Evolutionary conservation across 2,797 vertebrate genomes (phyloP).

Genomic region (Pogoniulus pusillus): DNA sequence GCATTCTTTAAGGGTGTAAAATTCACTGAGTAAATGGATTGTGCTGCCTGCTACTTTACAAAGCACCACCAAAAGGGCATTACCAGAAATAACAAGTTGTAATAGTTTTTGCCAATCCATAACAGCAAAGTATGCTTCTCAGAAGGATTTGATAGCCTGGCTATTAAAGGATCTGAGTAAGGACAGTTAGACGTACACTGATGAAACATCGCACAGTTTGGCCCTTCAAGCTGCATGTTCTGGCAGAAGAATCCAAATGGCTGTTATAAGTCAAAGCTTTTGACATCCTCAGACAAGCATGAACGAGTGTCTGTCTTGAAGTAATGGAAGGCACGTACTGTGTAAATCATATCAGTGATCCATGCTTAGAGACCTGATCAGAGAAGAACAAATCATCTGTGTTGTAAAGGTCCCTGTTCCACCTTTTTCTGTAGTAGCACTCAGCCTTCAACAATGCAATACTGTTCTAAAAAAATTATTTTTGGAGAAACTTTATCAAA

Average conservation of each 20-base stretch:
- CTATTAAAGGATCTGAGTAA: neutral
- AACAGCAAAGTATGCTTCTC: neutral
- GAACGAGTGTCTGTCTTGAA: slow-evolving; percentile 22
- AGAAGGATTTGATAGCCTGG: neutral
- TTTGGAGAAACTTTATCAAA: slow-evolving; percentile 25
- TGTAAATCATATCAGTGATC: slow-evolving; percentile 19
- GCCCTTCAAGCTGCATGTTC: neutral
- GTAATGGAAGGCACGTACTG: neutral
- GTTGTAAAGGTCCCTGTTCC: neutral
- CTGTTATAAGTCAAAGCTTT: slow-evolving; percentile 18
- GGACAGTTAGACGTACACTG: neutral
- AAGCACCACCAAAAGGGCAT: neutral
- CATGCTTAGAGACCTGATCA: slow-evolving; percentile 9
- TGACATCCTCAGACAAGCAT: slow-evolving; percentile 12
- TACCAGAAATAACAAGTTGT: neutral
- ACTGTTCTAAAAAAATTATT: slow-evolving; percentile 22
- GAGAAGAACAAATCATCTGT: slow-evolving; percentile 34
- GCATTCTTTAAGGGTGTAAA: neutral
- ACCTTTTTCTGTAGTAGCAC: neutral
- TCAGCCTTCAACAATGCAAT: slow-evolving; percentile 18
- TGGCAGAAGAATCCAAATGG: neutral
- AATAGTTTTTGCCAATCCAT: neutral
- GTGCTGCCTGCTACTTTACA: neutral
- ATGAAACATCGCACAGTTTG: neutral
- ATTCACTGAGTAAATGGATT: neutral